Evolutionary conservation across 2,113 vertebrate species (phyloP).

Genomic region (Orthonyx spaldingii): DNA sequence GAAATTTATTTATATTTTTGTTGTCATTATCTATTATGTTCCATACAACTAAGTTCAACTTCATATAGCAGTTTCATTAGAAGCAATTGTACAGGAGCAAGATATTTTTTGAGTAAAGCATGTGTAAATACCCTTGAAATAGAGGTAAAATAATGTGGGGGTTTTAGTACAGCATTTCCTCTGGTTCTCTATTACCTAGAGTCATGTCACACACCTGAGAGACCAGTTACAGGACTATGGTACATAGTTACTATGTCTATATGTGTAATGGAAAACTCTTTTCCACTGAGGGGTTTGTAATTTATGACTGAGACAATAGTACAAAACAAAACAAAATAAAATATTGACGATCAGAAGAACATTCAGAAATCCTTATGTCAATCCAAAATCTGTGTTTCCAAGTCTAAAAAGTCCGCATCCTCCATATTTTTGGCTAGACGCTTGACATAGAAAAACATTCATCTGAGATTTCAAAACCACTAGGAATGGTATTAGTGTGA

Average conservation of each 20-base stretch:
- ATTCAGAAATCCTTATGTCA: not conserved
- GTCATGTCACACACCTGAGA: not conserved
- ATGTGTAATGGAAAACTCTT: not conserved
- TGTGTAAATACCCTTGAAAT: not conserved
- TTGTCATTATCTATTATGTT: not conserved
- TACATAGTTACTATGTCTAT: not conserved
- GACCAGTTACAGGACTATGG: not conserved
- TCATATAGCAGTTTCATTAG: not conserved
- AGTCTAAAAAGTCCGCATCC: not conserved
- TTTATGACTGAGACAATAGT: not conserved
- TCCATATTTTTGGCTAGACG: not conserved
- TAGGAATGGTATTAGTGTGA: not conserved
- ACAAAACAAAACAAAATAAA: not conserved
- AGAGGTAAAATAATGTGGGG: accelerated
- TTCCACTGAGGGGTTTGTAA: not conserved
- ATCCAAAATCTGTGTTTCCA: not conserved
- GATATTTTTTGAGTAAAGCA: not conserved
- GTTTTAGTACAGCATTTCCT: not conserved
- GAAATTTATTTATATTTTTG: not conserved
- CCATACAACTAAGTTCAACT: not conserved
- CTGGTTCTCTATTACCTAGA: not conserved
- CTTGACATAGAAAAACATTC: not conserved
- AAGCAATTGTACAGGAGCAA: not conserved
- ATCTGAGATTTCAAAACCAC: not conserved
- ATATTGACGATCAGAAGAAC: not conserved